Evolutionary conservation across 2,113 vertebrate genomes (phyloP), one percentile per base, ranked within the genome.

Genomic region (Paralichthys olivaceus): DNA sequence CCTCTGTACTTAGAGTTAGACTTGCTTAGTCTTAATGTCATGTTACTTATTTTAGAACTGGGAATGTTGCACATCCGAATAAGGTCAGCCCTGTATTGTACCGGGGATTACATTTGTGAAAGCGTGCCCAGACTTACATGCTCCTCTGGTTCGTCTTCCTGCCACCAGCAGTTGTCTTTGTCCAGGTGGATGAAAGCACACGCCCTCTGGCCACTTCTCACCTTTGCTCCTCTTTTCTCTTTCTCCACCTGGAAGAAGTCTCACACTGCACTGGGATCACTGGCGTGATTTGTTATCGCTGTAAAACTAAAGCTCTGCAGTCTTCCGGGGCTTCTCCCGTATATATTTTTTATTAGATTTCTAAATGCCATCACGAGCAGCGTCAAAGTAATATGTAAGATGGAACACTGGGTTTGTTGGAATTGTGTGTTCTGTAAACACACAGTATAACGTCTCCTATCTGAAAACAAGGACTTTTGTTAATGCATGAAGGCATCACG

Each of bases 161-260:
- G 70, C 79, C 81, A 85, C 75, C 79, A 77, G 53, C 8, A 72
- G 45, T 76, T 58, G 60, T 80, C 84, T 86, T 71, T 40, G 77
- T 83, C 72, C 80, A 69, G 58, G 54, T 37, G 58, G 80, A 86
- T 84, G 32, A 89, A 87, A 87, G 67, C 34, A 64, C 43, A 55
- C 34, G 54, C 61, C 84, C 79, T 77, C 54, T 28, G 84, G 83
- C 80, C 83, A 72, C 71, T 63, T 84, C 76, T 87, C 26, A 2
- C 70, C 75, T 80, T 67, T 51, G 47, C 74, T 71, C 77, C 23
- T 20, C 43, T 51, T 55, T 65, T 13, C 47, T 63, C 47, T 63
- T 66, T 77, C 67, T 40, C 59, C 32, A 72, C 45, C 59, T 64
- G 13, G 43, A 47, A 17, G 5, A 17, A 47, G 43, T 47, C 43